These are phyloP conservation scores for Falco biarmicus DNA, from an alignment of 2,797 vertebrate genomes.

Conservation along the genomic window DNA sequence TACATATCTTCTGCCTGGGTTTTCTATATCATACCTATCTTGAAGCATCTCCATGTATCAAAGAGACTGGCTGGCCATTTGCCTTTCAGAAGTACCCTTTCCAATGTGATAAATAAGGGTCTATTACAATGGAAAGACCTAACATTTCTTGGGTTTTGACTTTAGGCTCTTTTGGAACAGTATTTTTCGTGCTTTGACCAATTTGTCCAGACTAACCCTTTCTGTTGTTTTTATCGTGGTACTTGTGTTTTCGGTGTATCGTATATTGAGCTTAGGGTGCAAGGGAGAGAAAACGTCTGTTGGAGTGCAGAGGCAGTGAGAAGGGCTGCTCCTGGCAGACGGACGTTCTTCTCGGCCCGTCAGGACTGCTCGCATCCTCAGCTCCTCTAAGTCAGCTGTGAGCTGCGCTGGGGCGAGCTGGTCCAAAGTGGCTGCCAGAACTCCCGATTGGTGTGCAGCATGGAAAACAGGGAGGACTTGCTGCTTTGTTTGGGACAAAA, in stretches of 20 bases:
- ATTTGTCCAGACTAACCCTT: background rate
- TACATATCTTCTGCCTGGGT: conserved; percentile 20
- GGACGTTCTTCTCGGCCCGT: background rate
- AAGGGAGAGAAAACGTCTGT: background rate
- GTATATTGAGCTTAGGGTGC: background rate
- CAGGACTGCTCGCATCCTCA: background rate
- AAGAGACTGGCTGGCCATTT: conserved; percentile 42
- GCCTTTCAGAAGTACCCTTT: conserved; percentile 33
- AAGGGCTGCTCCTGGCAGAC: background rate
- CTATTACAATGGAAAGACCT: conserved; percentile 16
- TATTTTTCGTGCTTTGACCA: background rate
- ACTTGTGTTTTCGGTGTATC: background rate
- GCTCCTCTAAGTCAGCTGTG: background rate
- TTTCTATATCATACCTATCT: conserved; percentile 59
- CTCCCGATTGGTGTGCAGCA: background rate
- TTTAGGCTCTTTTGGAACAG: background rate
- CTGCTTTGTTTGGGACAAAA: background rate
- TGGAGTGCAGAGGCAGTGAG: background rate
- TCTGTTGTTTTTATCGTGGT: background rate
- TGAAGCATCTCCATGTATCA: conserved; percentile 62
- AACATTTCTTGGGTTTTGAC: conserved; percentile 2
- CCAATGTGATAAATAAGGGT: conserved; percentile 4
- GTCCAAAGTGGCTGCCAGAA: background rate
- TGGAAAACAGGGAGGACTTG: background rate
- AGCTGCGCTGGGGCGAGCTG: background rate